Base-by-base conservation (phyloP, 1,140 invertebrate species). In the Kradibia gibbosae region DNA sequence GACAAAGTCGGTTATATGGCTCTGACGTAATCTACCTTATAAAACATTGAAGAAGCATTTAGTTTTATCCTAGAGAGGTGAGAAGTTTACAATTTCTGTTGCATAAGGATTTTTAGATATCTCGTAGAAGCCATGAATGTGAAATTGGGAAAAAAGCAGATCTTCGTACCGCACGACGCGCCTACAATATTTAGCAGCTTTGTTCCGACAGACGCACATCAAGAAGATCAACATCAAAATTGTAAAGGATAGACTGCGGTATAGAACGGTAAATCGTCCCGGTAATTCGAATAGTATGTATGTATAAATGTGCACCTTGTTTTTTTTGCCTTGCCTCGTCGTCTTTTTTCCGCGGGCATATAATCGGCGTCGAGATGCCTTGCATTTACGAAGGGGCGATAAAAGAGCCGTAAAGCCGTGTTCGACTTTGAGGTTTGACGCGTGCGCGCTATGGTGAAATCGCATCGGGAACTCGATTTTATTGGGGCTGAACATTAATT, bases 401-500 rank as follows among this genome's bases (percentile, higher is more conserved):
- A 85, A 84, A 84, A 83, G 80, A 78, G 78, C 82, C 78, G 82
- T 82, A 83, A 85, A 85, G 74, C 39, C 42, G 62, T 74, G 67
- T 80, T 77, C 67, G 73, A 79, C 82, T 85, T 83, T 80, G 80
- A 84, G 80, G 80, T 80, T 73, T 80, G 77, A 80, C 83, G 80
- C 77, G 65, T 74, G 45, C 78, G 82, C 72, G 42, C 42, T n/a
- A 10, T 70, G 76, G 42, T 60, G 50, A 55, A 73, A 62, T 50
- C 53, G 36, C 67, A 50, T 36, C 55, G 74, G 80, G 73, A 82
- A 74, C 81, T 84, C 82, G 77, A 85, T 86, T 86, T 87, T 87
- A 87, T 87, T 87, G 84, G 83, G 79, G 81, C 82, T 81, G 76
- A 85, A 84, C 85, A 85, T 85, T 85, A 84, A 85, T 85, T 87